Evolutionary conservation across 2,113 vertebrate genomes (phyloP).

Genomic region (Scophthalmus maximus): DNA sequence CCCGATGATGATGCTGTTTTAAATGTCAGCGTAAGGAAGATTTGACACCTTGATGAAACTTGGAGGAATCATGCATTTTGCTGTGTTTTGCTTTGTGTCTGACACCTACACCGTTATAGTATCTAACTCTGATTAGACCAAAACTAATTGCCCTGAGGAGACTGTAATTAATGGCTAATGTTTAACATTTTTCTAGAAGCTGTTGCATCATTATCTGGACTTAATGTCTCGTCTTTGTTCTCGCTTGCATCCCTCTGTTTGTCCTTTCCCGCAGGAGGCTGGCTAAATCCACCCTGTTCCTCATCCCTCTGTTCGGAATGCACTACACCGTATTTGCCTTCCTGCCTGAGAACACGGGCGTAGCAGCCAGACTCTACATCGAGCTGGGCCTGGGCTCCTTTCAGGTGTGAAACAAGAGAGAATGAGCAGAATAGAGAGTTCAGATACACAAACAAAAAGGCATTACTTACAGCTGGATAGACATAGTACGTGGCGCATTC

Average conservation of each 20-base stretch:
- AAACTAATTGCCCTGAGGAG: background rate
- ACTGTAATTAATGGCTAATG: slow-evolving; percentile 9
- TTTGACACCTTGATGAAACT: slow-evolving; percentile 4
- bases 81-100: background rate
- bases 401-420: slow-evolving; percentile 84
- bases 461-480: background rate
- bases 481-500: background rate
- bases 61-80: background rate
- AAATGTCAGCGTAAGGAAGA: too few species aligned
- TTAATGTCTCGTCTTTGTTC: background rate
- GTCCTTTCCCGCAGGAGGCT: slow-evolving; percentile 85
- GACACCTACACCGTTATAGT: slow-evolving; percentile 6
- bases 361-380: slow-evolving; percentile 91
- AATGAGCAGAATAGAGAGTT: background rate
- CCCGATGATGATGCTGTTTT: too few species aligned
- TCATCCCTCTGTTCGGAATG: slow-evolving; percentile 95
- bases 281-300: slow-evolving; percentile 94
- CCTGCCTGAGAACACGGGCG: slow-evolving; percentile 87
- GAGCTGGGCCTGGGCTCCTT: slow-evolving; percentile 95
- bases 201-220: slow-evolving; percentile 20
- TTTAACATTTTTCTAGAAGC: slow-evolving; percentile 15
- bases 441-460: background rate
- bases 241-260: slow-evolving; percentile 14
- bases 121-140: background rate
- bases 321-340: slow-evolving; percentile 96